Evolutionary conservation across 2,888 invertebrate genomes (phyloP), one percentile per base, ranked within the genome.

Genomic region (Heliconius aoede): DNA sequence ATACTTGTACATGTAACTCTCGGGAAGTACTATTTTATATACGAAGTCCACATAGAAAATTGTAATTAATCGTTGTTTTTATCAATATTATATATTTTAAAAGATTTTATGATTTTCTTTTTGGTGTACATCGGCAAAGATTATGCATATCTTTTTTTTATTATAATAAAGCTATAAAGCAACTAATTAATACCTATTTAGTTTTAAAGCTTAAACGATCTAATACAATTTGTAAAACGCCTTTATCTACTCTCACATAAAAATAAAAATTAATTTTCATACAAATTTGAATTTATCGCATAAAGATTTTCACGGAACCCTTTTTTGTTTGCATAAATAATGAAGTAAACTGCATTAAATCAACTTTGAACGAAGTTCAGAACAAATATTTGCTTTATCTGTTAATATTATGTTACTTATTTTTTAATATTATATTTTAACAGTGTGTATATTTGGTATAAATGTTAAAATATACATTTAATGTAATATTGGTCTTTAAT

Each of bases 291-390:
- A 9, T 40, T 65, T 73, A 62, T 73, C 62, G 55, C 18, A 73
- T 68, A 77, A 73, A 36, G 51, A 62, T 69, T 73, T 77, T 64
- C 68, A 62, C 36, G 64, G 36, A 69, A 69, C 55, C 36, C 36
- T 36, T 77, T 77, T 30, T 61, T 74, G 73, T 77, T 77, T 71
- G 69, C 55, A 62, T 55, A 55, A 36, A 68, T 71, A 69, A 77
- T 77, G 73, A 73, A 36, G 62, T 32, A 68, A 73, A 68, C 68
- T 76, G 69, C 73, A 58, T 51, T 73, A 69, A 77, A 69, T 77
- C 68, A 73, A 77, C 69, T 69, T 73, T 77, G 40, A 64, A 69
- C 69, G 32, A 36, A 51, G 51, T 55, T 30, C 28, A 26, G 24
- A 36, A 46, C 30, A 11, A 51, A 69, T 30, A 15, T 69, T 69